These are phyloP conservation scores for Eudyptes chrysolophus DNA, from an alignment of 2,113 vertebrate species.

Conservation along the genomic window DNA sequence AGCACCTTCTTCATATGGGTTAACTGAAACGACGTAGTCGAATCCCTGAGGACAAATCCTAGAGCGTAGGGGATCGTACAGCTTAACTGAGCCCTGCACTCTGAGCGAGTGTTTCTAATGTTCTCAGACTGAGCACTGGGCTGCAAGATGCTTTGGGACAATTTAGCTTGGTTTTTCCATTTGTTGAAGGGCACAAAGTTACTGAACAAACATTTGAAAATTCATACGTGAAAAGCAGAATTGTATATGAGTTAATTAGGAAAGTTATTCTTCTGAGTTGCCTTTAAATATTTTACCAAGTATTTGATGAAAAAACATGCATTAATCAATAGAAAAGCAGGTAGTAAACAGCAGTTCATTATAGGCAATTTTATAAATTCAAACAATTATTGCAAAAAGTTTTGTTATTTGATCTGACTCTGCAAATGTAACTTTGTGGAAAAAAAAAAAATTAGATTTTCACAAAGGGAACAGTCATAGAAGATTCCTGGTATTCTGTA, in stretches of 20 bases:
- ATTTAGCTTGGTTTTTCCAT: not conserved
- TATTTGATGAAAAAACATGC: not conserved
- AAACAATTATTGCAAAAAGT: not conserved
- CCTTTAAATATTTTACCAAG: not conserved
- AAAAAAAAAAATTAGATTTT: not conserved
- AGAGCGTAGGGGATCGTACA: not conserved
- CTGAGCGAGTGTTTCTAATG: not conserved
- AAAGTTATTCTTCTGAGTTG: not conserved
- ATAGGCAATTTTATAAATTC: not conserved
- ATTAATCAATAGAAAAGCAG: not conserved
- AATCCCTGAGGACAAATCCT: not conserved
- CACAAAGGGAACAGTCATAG: not conserved
- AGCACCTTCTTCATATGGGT: not conserved
- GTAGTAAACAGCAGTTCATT: not conserved
- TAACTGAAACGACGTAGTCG: not conserved
- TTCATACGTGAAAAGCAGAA: not conserved
- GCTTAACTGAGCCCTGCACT: not conserved
- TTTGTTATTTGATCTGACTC: not conserved
- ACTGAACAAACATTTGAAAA: not conserved
- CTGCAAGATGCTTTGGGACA: not conserved
- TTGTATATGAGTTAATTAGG: not conserved
- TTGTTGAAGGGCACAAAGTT: not conserved
- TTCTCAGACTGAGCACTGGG: not conserved
- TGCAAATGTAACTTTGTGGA: not conserved
- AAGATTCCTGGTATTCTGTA: not conserved